Percentiles rank a stretch among this genome's conserved stretches.
Evolutionary conservation across 2,113 vertebrate species (phyloP).

Genomic region (Fregetta grallaria): DNA sequence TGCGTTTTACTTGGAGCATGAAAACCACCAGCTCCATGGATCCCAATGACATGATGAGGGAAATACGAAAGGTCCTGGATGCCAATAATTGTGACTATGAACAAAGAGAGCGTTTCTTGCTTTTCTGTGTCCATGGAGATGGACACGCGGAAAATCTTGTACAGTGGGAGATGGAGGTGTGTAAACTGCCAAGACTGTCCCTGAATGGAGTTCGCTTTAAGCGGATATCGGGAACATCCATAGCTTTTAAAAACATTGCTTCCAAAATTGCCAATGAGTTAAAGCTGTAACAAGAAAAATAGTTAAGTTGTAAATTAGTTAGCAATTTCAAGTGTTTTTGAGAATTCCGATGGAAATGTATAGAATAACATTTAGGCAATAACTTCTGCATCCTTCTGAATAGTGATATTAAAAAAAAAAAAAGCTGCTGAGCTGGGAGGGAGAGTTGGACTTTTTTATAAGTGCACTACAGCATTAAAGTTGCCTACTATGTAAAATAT

Average conservation of each 20-base stretch:
- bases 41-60: conserved; percentile 94
- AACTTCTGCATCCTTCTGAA: conserved; percentile 90
- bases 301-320: conserved; percentile 93
- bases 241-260: conserved; percentile 99
- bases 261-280: conserved; percentile 99
- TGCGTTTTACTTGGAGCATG: conserved; percentile 99
- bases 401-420: conserved; percentile 80
- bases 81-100: conserved; percentile 98
- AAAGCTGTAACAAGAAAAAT: conserved; percentile 90
- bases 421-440: conserved; percentile 78
- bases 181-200: conserved; percentile 97
- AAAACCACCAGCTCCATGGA: conserved; percentile 99
- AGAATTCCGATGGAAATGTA: conserved; percentile 87
- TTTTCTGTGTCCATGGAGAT: conserved; percentile 95
- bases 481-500: conserved; percentile 80
- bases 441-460: conserved; percentile 79
- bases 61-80: conserved; percentile 95
- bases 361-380: conserved; percentile 97
- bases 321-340: conserved; percentile 85
- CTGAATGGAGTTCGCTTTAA: conserved; percentile 98
- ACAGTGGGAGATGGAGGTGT: conserved; percentile 99
- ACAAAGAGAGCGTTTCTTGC: conserved; percentile 94
- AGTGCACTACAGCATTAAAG: conserved; percentile 88
- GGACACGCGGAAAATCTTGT: conserved; percentile 91
- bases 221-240: conserved; percentile 97